These are phyloP conservation scores for Drosophila kepulauana DNA, from an alignment of 1,140 invertebrate genomes.

Conservation along the genomic window DNA sequence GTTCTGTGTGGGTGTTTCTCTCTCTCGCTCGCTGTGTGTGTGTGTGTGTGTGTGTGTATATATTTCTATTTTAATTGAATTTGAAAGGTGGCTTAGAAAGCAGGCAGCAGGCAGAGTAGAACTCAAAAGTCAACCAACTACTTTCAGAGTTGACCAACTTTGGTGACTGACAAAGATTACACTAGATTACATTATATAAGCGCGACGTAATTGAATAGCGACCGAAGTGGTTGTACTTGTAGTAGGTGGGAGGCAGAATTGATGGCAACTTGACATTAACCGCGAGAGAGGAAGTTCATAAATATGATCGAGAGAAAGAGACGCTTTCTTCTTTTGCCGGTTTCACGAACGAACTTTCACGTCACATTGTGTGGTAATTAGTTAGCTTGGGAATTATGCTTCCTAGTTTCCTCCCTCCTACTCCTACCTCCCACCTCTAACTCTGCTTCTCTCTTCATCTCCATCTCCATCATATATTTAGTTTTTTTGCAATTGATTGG, in stretches of 20 bases:
- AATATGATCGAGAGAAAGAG: constrained; percentile 30
- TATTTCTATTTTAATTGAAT: constrained; percentile 69
- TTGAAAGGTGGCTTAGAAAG: constrained; percentile 70
- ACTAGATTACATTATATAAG: constrained; percentile 58
- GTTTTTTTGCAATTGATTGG: constrained; percentile 75
- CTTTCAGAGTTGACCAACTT: constrained; percentile 81
- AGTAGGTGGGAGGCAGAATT: not conserved
- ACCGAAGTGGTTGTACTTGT: no score
- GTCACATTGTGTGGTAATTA: constrained; percentile 76
- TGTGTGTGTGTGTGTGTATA: constrained; percentile 38
- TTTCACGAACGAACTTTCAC: constrained; percentile 55
- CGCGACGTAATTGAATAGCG: constrained; percentile 48
- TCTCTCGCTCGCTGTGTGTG: constrained; percentile 13
- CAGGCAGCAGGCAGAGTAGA: constrained; percentile 41
- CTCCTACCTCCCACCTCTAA: not conserved
- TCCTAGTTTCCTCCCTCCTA: constrained; percentile 61
- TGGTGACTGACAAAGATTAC: constrained; percentile 50
- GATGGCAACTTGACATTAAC: constrained; percentile 37
- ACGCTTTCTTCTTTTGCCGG: constrained; percentile 37
- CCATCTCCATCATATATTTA: constrained; percentile 4
- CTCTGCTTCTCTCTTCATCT: not conserved
- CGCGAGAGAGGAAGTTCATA: constrained; percentile 54
- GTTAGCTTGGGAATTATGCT: constrained; percentile 79
- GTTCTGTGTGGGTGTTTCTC: constrained; percentile 46
- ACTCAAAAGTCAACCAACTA: constrained; percentile 71